Percentiles rank a stretch among this genome's conserved stretches.
Conservation (phyloP, 1,140 invertebrate species). For the Mya arenaria region DNA sequence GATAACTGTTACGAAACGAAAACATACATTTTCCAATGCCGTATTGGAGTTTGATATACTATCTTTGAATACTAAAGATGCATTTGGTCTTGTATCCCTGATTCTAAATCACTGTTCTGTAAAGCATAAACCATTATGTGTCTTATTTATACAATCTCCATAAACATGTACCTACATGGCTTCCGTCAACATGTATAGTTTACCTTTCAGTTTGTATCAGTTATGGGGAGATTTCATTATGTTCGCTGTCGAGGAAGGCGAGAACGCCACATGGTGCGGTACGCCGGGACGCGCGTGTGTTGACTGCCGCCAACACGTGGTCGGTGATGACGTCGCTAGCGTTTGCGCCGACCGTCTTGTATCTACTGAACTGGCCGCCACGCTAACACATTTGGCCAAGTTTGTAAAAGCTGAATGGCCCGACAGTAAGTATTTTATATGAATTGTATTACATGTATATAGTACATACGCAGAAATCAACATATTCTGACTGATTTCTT, state of each 20-base stretch:
- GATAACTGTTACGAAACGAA: background rate
- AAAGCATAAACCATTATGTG: too few species aligned
- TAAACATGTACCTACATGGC: background rate
- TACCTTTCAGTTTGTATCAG: conserved; percentile 21
- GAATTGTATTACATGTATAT: too few species aligned
- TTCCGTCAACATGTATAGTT: background rate
- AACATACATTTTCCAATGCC: background rate
- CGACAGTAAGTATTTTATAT: conserved; percentile 23
- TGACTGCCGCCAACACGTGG: conserved; percentile 4
- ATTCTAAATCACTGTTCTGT: background rate
- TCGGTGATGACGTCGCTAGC: background rate
- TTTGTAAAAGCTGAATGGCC: conserved; percentile 28
- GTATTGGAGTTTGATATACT: background rate
- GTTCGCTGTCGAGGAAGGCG: conserved; percentile 16
- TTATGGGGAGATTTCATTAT: conserved; percentile 8
- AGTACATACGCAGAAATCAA: too few species aligned
- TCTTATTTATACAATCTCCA: too few species aligned
- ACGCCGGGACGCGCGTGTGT: background rate
- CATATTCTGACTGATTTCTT: too few species aligned
- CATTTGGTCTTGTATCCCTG: background rate
- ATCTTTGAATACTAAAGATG: background rate
- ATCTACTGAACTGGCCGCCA: conserved; percentile 1
- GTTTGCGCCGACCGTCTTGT: conserved; percentile 15
- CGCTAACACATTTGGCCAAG: conserved; percentile 11
- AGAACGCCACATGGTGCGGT: conserved; percentile 24